phyloP scores from a whole-genome alignment of 2,113 vertebrate genomes.

The Onychostruthus taczanowskii region DNA sequence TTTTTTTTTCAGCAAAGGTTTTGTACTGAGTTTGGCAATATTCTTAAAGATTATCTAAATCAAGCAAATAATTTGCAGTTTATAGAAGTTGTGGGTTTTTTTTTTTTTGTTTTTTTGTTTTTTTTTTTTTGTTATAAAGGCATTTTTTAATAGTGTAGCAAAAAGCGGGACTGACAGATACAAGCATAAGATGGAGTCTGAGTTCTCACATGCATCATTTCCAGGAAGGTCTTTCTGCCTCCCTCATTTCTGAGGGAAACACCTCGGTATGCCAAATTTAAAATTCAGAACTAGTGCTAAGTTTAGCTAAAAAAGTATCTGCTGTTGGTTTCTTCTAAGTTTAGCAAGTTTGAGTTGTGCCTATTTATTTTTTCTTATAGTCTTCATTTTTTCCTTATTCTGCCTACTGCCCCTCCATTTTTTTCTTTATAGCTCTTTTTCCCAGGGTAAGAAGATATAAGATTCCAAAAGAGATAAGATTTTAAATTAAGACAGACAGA shows the following conservation, averaged over 20 bases:
- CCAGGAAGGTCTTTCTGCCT: slow-evolving; percentile 37
- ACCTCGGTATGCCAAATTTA: slow-evolving; percentile 24
- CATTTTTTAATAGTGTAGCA: background rate
- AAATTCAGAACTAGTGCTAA: slow-evolving; percentile 27
- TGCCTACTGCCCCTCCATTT: background rate
- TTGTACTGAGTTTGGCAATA: background rate
- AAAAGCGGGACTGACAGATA: background rate
- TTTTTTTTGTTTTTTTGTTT: background rate
- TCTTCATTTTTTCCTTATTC: fast-evolving
- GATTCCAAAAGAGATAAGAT: background rate
- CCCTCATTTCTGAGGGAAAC: slow-evolving; percentile 47
- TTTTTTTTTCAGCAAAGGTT: background rate
- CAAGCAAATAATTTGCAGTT: background rate
- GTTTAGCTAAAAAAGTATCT: background rate
- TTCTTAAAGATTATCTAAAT: background rate
- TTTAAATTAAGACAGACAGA: background rate
- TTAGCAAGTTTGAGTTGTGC: background rate
- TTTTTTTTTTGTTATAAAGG: background rate
- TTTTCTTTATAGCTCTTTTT: background rate
- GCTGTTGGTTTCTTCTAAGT: background rate
- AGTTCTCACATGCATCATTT: slow-evolving; percentile 19
- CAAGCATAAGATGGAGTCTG: background rate
- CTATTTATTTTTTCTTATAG: background rate
- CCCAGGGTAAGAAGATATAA: background rate
- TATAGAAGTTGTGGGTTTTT: background rate